Conservation (phyloP, 2,797 vertebrate species). For the Antennarius maculatus region DNA sequence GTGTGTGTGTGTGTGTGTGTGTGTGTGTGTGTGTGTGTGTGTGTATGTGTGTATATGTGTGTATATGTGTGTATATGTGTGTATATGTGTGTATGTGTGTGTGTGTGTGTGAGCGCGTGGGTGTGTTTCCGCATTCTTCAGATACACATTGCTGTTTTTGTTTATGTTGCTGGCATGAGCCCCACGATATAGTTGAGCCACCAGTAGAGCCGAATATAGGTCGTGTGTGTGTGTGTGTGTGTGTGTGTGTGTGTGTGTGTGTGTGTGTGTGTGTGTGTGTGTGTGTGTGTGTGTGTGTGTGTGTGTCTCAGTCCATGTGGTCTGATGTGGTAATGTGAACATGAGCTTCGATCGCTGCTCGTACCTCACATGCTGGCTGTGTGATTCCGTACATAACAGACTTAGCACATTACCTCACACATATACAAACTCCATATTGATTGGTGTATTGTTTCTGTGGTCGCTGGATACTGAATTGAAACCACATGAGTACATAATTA, state of each 20-base stretch:
- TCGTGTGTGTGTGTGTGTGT: conserved; percentile 24
- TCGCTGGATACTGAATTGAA: conserved; percentile 56
- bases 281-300: background rate
- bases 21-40: conserved; percentile 5
- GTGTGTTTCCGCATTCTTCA: background rate
- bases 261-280: background rate
- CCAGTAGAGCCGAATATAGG: conserved; percentile 33
- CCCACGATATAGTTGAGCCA: conserved; percentile 36
- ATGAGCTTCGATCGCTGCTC: conserved; percentile 42
- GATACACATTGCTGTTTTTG: conserved; percentile 45
- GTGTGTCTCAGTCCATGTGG: background rate
- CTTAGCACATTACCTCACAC: conserved; percentile 31
- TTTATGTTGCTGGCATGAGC: conserved; percentile 72
- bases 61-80: conserved; percentile 1
- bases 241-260: background rate
- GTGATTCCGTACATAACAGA: conserved; percentile 25
- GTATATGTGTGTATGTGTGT: conserved; percentile 9
- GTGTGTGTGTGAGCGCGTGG: background rate
- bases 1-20: conserved; percentile 1
- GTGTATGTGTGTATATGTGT: conserved; percentile 8
- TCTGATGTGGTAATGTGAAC: conserved; percentile 65
- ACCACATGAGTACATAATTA: conserved; percentile 45
- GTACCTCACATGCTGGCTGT: conserved; percentile 50
- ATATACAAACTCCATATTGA: conserved; percentile 11
- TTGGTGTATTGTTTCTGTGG: conserved; percentile 62